Conservation (phyloP, 2,797 vertebrate species). For the Liparis tanakae region DNA sequence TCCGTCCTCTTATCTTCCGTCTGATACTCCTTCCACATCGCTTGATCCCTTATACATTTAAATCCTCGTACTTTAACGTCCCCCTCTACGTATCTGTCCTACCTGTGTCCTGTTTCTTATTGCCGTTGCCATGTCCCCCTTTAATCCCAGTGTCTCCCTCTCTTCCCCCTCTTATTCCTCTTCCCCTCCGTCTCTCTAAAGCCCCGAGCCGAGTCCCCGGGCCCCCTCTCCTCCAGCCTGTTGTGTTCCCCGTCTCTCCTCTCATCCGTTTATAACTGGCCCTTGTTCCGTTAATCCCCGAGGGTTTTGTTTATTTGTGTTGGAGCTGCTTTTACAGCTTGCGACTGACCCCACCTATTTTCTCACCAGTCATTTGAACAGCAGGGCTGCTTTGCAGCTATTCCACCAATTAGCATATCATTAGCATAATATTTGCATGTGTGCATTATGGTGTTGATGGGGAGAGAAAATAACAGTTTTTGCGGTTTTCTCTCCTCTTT, state of each 20-base stretch:
- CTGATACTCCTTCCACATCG: slow-evolving; percentile 2
- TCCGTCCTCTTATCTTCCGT: slow-evolving; percentile 1
- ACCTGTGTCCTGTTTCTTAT: slow-evolving; percentile 48
- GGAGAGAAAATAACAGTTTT: slow-evolving; percentile 83
- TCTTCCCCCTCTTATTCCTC: slow-evolving; percentile 18
- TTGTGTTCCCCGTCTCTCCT: slow-evolving; percentile 71
- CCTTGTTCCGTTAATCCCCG: slow-evolving; percentile 83
- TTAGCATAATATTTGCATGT: slow-evolving; percentile 90
- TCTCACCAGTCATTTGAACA: slow-evolving; percentile 87
- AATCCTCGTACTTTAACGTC: not conserved
- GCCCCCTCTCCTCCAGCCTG: slow-evolving; percentile 63
- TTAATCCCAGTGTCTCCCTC: slow-evolving; percentile 51
- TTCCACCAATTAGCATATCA: slow-evolving; percentile 86
- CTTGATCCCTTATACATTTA: slow-evolving; percentile 45
- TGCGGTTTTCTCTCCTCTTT: slow-evolving; percentile 54
- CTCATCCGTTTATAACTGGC: slow-evolving; percentile 83
- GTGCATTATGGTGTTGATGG: slow-evolving; percentile 87
- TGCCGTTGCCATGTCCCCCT: slow-evolving; percentile 5
- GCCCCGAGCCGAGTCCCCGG: slow-evolving; percentile 62
- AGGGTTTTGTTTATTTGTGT: slow-evolving; percentile 90
- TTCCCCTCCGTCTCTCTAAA: slow-evolving; percentile 49
- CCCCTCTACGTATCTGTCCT: slow-evolving; percentile 36
- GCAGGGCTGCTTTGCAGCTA: slow-evolving; percentile 86
- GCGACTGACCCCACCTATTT: slow-evolving; percentile 87
- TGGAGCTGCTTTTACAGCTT: slow-evolving; percentile 87